Conservation (phyloP, 2,113 vertebrate genomes). For the Mugil cephalus region DNA sequence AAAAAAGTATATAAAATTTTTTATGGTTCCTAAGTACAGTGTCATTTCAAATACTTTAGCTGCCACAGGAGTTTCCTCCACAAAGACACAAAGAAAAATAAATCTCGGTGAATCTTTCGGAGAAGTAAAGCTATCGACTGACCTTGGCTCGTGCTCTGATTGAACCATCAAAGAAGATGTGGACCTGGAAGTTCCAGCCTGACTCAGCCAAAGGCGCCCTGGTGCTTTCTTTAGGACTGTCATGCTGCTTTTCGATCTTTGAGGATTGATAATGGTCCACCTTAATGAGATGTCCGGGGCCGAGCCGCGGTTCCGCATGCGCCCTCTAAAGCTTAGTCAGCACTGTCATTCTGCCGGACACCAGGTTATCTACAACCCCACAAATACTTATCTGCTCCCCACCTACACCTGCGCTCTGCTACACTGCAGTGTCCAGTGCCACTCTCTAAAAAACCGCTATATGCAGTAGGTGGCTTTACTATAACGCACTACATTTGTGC, state of each 20-base stretch:
- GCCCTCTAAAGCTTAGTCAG: constrained; percentile 66
- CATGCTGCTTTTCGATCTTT: constrained; percentile 70
- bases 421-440: neutral
- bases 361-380: constrained; percentile 54
- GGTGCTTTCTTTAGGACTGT: constrained; percentile 66
- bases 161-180: constrained; percentile 64
- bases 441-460: constrained; percentile 25
- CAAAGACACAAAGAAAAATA: constrained; percentile 18
- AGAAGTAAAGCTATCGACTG: constrained; percentile 57
- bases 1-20: constrained; percentile 43
- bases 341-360: constrained; percentile 48
- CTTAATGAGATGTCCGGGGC: constrained; percentile 73
- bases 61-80: neutral
- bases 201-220: constrained; percentile 64
- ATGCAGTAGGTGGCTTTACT: constrained; percentile 28
- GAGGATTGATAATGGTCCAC: constrained; percentile 74
- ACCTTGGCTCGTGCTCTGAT: constrained; percentile 63
- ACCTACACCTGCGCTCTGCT: constrained; percentile 12
- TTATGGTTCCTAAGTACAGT: constrained; percentile 14
- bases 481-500: constrained; percentile 40
- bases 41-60: constrained; percentile 25
- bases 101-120: constrained; percentile 10
- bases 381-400: constrained; percentile 26
- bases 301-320: constrained; percentile 43
- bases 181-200: constrained; percentile 65